Conservation (phyloP, 2,888 invertebrate genomes). For the Lissonota sp. region DNA sequence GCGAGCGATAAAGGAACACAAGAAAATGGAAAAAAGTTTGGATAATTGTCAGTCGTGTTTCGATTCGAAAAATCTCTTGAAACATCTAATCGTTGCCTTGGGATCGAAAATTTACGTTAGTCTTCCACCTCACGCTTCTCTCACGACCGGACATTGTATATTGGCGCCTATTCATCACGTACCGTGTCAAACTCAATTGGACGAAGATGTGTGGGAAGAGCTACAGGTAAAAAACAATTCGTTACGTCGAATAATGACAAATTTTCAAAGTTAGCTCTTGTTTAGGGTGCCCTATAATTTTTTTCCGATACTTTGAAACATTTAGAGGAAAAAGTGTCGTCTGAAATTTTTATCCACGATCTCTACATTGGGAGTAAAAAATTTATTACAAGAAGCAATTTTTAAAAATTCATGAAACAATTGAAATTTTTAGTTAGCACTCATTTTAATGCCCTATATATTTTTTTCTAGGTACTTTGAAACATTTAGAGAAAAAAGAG, state of each 20-base stretch:
- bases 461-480: no score
- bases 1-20: conserved; percentile 90
- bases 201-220: conserved; percentile 98
- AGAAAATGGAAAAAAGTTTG: conserved; percentile 88
- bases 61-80: conserved; percentile 91
- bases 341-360: no score
- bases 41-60: conserved; percentile 94
- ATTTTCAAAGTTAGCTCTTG: no score
- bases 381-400: no score
- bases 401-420: background rate
- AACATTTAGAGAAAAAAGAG: no score
- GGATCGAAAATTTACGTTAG: conserved; percentile 93
- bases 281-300: no score
- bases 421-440: no score
- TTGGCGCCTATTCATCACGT: conserved; percentile 94
- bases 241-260: no score
- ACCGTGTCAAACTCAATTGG: conserved; percentile 91
- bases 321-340: no score
- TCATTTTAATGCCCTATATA: no score
- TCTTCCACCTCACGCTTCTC: conserved; percentile 91
- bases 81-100: conserved; percentile 93
- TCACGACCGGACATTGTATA: conserved; percentile 94
- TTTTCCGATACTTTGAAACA: no score
- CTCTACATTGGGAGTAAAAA: no score
- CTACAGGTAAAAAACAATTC: conserved; percentile 86